Base-by-base conservation (phyloP, 2,797 vertebrate species). In the Syngnathus rostellatus region DNA sequence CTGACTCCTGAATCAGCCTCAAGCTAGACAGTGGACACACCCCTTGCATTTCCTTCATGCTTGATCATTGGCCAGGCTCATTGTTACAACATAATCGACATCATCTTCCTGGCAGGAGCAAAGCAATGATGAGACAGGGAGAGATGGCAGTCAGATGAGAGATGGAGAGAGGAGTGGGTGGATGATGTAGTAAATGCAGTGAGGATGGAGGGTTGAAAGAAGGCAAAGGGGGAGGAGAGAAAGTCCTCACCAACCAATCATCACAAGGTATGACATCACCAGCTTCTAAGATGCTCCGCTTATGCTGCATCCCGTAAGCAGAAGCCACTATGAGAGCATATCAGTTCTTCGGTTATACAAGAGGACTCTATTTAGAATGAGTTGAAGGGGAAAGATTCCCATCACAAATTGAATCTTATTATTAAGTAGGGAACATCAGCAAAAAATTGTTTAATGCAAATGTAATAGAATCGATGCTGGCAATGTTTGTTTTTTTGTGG, bases 1-100 rank as follows among this genome's bases (percentile, higher is more conserved):
- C 69, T 45, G 60, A 62, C 21, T 62, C 40, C 60, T 95, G 92
- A 79, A 94, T 94, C 90, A 94, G 91, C 88, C 93, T 90, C 80
- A 92, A 89, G 91, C 93, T 91, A 77, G 90, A n/a, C 65, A 75
- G 41, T 64, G 61, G 70, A 91, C 92, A 95, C 94, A 11, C 85
- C 85, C 77, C 72, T 64, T 93, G 92, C 10, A 83, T 89, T 90
- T 77, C 75, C 86, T 86, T 67, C 81, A 79, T 12, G 86, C 69
- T 19, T 77, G 69, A 23, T 83, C 80, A 88, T 90, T 93, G 83
- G 91, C 66, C 46, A 80, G 82, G 78, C 74, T 78, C 78, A 75
- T 82, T 75, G 85, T 93, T 91, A 91, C 87, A 84, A 91, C 91
- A 89, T 90, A 64, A 57, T 71, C 76, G 86, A 87, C 74, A 88